Percentiles rank a stretch among this genome's conserved stretches.
Evolutionary conservation across 2,113 vertebrate genomes (phyloP).

Genomic region (Scomber colias): DNA sequence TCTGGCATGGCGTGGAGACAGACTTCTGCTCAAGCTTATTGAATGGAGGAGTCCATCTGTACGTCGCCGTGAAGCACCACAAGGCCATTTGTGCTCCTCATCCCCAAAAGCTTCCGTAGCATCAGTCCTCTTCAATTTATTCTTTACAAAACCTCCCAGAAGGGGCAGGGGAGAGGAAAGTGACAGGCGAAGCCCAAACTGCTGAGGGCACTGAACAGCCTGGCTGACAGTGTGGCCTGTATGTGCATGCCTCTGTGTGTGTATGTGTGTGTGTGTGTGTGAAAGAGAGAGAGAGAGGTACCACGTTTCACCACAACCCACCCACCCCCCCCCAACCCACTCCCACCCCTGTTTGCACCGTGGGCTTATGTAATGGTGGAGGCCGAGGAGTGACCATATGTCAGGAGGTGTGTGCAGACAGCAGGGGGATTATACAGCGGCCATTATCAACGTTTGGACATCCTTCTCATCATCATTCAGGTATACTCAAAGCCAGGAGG

Average conservation of each 20-base stretch:
- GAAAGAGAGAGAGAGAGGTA: conserved; percentile 66
- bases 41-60: conserved; percentile 82
- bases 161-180: conserved; percentile 64
- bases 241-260: conserved; percentile 45
- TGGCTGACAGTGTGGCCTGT: conserved; percentile 66
- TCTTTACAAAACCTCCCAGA: conserved; percentile 86
- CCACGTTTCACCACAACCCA: conserved; percentile 61
- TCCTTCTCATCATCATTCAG: conserved; percentile 81
- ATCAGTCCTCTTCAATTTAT: conserved; percentile 86
- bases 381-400: conserved; percentile 83
- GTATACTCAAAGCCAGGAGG: conserved; percentile 70
- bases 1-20: conserved; percentile 67
- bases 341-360: conserved; percentile 41
- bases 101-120: conserved; percentile 76
- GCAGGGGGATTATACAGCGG: conserved; percentile 75
- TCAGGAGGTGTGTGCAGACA: conserved; percentile 76
- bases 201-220: conserved; percentile 78
- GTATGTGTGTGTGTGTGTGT: conserved; percentile 50
- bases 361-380: conserved; percentile 79
- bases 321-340: conserved; percentile 10
- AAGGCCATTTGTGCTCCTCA: conserved; percentile 74
- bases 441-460: conserved; percentile 76
- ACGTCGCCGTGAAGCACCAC: conserved; percentile 65
- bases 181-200: conserved; percentile 74
- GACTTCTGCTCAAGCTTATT: conserved; percentile 80